These are phyloP conservation scores for Operophtera brumata DNA, from an alignment of 2,888 invertebrate species.

Conservation along the genomic window DNA sequence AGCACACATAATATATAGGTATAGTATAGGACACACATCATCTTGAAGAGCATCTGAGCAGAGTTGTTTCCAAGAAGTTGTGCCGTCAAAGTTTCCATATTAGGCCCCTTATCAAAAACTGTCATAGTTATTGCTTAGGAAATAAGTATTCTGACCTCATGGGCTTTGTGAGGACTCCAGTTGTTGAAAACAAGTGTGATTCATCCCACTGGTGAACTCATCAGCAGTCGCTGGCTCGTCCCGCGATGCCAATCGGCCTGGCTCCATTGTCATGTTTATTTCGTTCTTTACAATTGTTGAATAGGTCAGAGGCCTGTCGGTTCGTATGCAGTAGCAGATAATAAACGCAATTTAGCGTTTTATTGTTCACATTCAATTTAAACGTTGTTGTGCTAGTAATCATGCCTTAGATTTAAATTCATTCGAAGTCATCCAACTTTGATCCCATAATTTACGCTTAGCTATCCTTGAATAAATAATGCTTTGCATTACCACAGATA, in stretches of 20 bases:
- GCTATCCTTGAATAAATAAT: too few species aligned
- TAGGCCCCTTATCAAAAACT: neutral
- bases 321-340: slow-evolving; percentile 1
- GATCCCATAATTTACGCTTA: too few species aligned
- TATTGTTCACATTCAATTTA: slow-evolving; percentile 3
- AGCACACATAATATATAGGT: too few species aligned
- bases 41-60: too few species aligned
- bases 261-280: slow-evolving; percentile 33
- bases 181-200: neutral
- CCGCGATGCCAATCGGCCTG: slow-evolving; percentile 26
- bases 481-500: too few species aligned
- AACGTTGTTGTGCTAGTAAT: slow-evolving; percentile 1
- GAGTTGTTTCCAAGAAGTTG: too few species aligned
- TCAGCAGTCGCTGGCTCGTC: slow-evolving; percentile 1
- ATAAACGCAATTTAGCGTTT: slow-evolving; percentile 10
- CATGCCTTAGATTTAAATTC: neutral
- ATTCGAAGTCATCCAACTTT: neutral
- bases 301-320: slow-evolving; percentile 31
- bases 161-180: too few species aligned
- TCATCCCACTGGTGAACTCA: neutral
- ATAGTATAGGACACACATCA: neutral
- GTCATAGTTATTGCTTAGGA: too few species aligned
- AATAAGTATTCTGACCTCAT: too few species aligned
- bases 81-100: too few species aligned
- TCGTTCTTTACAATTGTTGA: slow-evolving; percentile 25